A percentile compares a stretch with the other conserved stretches of the same genome.
These are phyloP conservation scores for Galerucella nymphaeae DNA, from an alignment of 2,888 invertebrate genomes.

Conservation along the genomic window DNA sequence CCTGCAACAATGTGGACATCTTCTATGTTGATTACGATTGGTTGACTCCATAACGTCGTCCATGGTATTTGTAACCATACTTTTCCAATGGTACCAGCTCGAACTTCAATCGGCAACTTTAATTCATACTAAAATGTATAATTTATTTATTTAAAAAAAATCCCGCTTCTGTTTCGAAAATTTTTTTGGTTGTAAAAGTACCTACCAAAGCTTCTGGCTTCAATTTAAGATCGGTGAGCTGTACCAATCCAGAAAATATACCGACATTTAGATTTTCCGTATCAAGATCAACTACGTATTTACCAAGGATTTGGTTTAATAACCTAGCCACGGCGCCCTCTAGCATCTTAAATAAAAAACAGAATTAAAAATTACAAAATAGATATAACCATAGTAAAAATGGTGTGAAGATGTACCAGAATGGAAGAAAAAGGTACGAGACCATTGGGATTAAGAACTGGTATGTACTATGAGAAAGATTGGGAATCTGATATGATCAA, in stretches of 20 bases:
- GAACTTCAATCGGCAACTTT: constrained; percentile 83
- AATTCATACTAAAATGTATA: constrained; percentile 77
- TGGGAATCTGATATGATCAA: too few species aligned
- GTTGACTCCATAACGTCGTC: constrained; percentile 79
- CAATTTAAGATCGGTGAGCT: constrained; percentile 80
- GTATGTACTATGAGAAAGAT: too few species aligned
- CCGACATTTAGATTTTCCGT: constrained; percentile 86
- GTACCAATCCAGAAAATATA: constrained; percentile 84
- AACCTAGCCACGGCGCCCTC: constrained; percentile 83
- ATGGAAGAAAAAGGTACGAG: too few species aligned
- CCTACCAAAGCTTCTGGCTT: constrained; percentile 86
- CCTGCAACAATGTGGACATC: constrained; percentile 82
- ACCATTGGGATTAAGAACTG: too few species aligned
- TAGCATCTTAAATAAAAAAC: constrained; percentile 69
- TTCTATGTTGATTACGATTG: constrained; percentile 79
- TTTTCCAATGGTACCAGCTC: constrained; percentile 82
- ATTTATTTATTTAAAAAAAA: too few species aligned
- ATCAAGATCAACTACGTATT: constrained; percentile 85
- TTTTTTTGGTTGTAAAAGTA: constrained; percentile 43
- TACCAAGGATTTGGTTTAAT: constrained; percentile 82
- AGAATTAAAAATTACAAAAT: neutral
- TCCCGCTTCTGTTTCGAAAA: too few species aligned
- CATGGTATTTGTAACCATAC: constrained; percentile 82
- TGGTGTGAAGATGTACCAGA: too few species aligned
- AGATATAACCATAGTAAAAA: too few species aligned